Percentiles rank a stretch among this genome's conserved stretches.
These are phyloP conservation scores for Brachionus paranguensis DNA, from an alignment of 1,140 invertebrate species.

Conservation along the genomic window DNA sequence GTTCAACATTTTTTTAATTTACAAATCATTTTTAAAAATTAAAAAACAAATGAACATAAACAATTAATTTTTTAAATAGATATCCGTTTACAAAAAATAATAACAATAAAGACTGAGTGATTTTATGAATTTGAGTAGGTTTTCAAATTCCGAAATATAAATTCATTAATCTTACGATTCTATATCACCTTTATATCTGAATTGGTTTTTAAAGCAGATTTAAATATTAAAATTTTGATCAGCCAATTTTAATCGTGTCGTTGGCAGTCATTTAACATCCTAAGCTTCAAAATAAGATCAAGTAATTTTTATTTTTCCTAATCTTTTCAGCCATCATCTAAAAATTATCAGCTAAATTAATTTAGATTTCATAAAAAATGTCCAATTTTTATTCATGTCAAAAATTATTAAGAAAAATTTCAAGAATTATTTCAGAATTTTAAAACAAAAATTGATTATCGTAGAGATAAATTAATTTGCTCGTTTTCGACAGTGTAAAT, in stretches of 20 bases:
- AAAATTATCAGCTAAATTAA: too few relatives aligned
- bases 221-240: too few relatives aligned
- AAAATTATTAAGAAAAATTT: neutral
- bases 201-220: too few relatives aligned
- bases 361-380: too few relatives aligned
- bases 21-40: neutral
- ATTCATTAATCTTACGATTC: too few relatives aligned
- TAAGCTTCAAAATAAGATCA: too few relatives aligned
- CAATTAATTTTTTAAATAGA: neutral
- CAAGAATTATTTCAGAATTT: neutral
- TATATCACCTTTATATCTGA: too few relatives aligned
- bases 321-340: too few relatives aligned
- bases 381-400: neutral
- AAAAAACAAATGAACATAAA: neutral
- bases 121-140: neutral
- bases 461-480: constrained; percentile 1
- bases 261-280: too few relatives aligned
- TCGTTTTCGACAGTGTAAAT: constrained; percentile 21
- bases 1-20: neutral
- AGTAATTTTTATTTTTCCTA: too few relatives aligned
- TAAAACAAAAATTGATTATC: neutral
- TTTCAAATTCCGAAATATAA: neutral
- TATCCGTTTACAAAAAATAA: neutral
- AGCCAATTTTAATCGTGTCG: too few relatives aligned
- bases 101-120: neutral